Conservation (phyloP, 2,888 invertebrate species). For the Cylloceria caligata region DNA sequence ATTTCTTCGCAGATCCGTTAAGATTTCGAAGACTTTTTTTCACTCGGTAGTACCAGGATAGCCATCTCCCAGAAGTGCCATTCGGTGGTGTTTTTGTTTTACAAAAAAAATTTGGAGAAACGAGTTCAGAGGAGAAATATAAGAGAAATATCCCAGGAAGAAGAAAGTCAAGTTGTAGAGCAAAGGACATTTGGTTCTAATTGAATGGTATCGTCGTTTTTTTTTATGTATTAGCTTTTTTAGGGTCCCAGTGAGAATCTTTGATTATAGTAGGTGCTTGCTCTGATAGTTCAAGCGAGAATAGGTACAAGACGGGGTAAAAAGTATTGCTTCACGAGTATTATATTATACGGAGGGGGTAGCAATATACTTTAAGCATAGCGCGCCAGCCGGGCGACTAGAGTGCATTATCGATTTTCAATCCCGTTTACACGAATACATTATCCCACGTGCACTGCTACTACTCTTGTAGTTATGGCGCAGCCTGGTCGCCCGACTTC, state of each 20-base stretch:
- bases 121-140: not conserved
- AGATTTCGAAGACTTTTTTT: not conserved
- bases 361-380: slow-evolving; percentile 56
- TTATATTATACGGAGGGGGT: slow-evolving; percentile 14
- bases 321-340: slow-evolving; percentile 50
- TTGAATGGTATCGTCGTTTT: not conserved
- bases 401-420: slow-evolving; percentile 69
- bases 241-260: not conserved
- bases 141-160: not conserved
- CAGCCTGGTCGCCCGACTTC: slow-evolving; percentile 23
- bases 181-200: not conserved
- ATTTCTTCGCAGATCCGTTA: not conserved
- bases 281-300: not conserved
- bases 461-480: slow-evolving; percentile 27
- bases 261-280: not conserved
- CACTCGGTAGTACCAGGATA: not conserved
- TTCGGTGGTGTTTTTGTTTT: not conserved
- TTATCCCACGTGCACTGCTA: slow-evolving; percentile 51
- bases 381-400: slow-evolving; percentile 54
- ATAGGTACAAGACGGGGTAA: slow-evolving; percentile 4
- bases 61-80: not conserved
- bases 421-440: slow-evolving; percentile 67
- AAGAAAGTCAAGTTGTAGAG: not conserved
- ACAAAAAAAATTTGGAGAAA: not conserved
- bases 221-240: not conserved